Conservation (phyloP, 1,140 invertebrate species). For the Macrosteles quadrilineatus region DNA sequence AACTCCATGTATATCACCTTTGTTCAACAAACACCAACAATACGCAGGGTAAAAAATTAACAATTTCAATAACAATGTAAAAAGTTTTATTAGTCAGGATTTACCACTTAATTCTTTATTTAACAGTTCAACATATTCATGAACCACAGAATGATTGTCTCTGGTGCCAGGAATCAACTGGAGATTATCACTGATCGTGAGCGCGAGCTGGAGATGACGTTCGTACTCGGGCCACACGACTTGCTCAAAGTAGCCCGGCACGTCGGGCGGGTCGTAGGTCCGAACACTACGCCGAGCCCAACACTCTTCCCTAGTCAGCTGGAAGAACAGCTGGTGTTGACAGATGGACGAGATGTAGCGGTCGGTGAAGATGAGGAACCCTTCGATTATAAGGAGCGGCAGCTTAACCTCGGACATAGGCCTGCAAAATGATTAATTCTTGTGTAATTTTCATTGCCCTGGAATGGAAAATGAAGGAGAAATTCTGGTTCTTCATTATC, state of each 20-base stretch:
- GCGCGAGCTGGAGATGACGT: constrained; percentile 33
- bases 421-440: constrained; percentile 7
- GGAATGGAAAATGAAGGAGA: too few species aligned
- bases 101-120: too few species aligned
- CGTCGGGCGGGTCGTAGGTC: constrained; percentile 74
- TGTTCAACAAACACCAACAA: too few species aligned
- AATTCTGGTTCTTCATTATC: too few species aligned
- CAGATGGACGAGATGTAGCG: constrained; percentile 20
- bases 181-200: constrained; percentile 8
- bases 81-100: constrained; percentile 2
- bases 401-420: background rate
- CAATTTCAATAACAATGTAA: background rate
- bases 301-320: constrained; percentile 67
- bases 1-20: too few species aligned
- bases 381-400: constrained; percentile 34
- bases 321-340: constrained; percentile 41
- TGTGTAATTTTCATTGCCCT: too few species aligned
- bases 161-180: background rate
- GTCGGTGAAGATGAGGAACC: constrained; percentile 37
- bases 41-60: too few species aligned
- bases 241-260: constrained; percentile 74
- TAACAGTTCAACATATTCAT: background rate
- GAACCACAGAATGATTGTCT: background rate
- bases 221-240: constrained; percentile 40
- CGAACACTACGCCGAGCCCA: constrained; percentile 59